phyloP scores from a whole-genome alignment of 2,888 invertebrate species.

The Drosophila nr. perissopoda region DNA sequence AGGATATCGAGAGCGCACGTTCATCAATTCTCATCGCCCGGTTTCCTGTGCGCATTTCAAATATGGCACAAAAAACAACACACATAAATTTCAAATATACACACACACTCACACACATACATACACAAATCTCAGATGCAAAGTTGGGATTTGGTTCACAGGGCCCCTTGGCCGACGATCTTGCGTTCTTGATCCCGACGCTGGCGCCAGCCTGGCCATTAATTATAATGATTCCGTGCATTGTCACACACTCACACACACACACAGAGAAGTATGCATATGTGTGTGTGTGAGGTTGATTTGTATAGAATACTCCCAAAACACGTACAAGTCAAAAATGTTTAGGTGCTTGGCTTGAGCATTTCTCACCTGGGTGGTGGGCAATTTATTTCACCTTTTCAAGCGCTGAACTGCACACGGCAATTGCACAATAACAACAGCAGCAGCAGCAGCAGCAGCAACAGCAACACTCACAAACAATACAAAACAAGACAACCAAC shows the following conservation, averaged over 20 bases:
- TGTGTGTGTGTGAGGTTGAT: neutral
- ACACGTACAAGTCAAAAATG: slow-evolving; percentile 51
- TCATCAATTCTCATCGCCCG: slow-evolving; percentile 53
- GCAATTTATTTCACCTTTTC: slow-evolving; percentile 57
- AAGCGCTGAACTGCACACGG: slow-evolving; percentile 41
- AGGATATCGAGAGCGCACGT: slow-evolving; percentile 62
- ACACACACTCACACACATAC: neutral
- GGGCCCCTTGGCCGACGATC: slow-evolving; percentile 20
- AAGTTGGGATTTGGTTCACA: slow-evolving; percentile 54
- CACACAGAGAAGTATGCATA: neutral
- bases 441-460: slow-evolving; percentile 8
- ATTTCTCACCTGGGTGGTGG: slow-evolving; percentile 72
- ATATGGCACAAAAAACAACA: slow-evolving; percentile 49
- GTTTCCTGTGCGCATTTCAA: slow-evolving; percentile 54
- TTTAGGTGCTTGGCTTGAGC: slow-evolving; percentile 37
- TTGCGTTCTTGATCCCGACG: slow-evolving; percentile 23
- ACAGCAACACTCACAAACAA: slow-evolving; percentile 15
- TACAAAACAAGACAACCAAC: slow-evolving; percentile 1
- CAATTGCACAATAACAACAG: slow-evolving; percentile 53
- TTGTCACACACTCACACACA: slow-evolving; percentile 52
- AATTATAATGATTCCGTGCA: slow-evolving; percentile 68
- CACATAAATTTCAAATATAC: slow-evolving; percentile 11
- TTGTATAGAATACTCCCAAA: slow-evolving; percentile 33
- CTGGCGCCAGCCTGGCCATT: slow-evolving; percentile 78
- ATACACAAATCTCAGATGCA: slow-evolving; percentile 47